These are phyloP conservation scores for Anolis apletophallus DNA, from an alignment of 2,797 vertebrate genomes.

Conservation along the genomic window DNA sequence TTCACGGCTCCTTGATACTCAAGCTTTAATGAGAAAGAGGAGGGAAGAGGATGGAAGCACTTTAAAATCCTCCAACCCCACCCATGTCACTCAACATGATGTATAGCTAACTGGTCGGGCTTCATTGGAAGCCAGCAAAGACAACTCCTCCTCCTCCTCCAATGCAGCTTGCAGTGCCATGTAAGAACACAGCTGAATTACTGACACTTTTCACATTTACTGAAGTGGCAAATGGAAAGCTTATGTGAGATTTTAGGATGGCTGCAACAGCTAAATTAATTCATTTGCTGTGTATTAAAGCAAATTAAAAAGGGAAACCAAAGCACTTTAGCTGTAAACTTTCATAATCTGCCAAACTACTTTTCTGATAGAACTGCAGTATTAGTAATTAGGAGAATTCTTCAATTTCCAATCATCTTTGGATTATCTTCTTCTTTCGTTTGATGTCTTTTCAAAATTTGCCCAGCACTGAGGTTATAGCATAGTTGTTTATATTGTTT, in stretches of 20 bases:
- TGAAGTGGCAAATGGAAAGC: constrained; percentile 73
- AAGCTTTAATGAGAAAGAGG: background rate
- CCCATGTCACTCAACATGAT: too few species aligned
- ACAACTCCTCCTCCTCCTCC: too few species aligned
- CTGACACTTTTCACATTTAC: constrained; percentile 40
- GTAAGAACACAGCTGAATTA: too few species aligned
- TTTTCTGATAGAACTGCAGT: constrained; percentile 29
- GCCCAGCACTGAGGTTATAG: background rate
- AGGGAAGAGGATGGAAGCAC: too few species aligned
- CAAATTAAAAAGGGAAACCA: constrained; percentile 37
- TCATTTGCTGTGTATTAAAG: constrained; percentile 35
- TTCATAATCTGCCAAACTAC: constrained; percentile 29
- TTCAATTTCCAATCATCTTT: constrained; percentile 52
- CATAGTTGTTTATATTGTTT: background rate
- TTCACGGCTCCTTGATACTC: too few species aligned
- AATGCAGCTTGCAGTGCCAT: too few species aligned
- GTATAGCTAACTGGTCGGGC: too few species aligned
- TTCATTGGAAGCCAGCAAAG: too few species aligned
- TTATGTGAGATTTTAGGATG: constrained; percentile 63
- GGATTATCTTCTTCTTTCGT: constrained; percentile 45
- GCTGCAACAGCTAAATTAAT: constrained; percentile 63
- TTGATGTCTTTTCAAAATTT: constrained; percentile 15
- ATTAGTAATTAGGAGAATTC: constrained; percentile 41
- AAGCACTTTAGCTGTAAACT: constrained; percentile 45
- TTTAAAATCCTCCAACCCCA: too few species aligned